Evolutionary conservation across 2,113 vertebrate species (phyloP), one percentile per base, ranked within the genome.

Genomic region (Edolisoma coerulescens): DNA sequence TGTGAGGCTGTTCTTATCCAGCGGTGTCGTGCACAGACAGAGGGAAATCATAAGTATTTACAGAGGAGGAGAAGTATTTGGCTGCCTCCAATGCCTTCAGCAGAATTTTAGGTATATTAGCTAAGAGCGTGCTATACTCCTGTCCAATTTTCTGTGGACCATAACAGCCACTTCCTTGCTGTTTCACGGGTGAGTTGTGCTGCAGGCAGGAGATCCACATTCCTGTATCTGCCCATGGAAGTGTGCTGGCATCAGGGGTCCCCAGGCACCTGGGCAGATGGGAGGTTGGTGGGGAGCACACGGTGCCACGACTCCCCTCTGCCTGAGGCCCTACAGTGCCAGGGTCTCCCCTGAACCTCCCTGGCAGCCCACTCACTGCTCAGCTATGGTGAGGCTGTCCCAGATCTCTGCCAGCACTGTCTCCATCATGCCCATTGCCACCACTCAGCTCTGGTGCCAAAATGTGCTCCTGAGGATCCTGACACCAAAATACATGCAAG

Each of bases 241-340:
- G 11, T 41, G 22, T 45, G 45, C 27, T 83, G 76, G 47, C 61
- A 59, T 20, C 6, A 6, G 8, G 16, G 0, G 11, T 68, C 13
- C 18, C 24, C 26, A 37, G 33, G 44, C 13, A 63, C 30, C 77
- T 78, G 59, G 17, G 16, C 3, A 59, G 13, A 27, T 13, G 17
- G 27, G 79, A 49, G 56, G 27, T 18, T 49, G 54, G 50, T 44
- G 32, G 33, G 37, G 56, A 75, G 32, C 7, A 50, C 18, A 16
- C 0, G 0, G 26, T 3, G 3, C 52, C 4, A 1, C 1, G 0
- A 27, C 9, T 70, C n/a, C 37, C 16, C 16, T 84, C 35, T 60
- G 30, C 54, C 1, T 0, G 6, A 50, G 17, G 15, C 1, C 9
- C 24, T 3, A 0, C 28, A 42, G 20, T 75, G 33, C 56, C 73